Percentiles rank a stretch among this genome's conserved stretches.
Evolutionary conservation across 2,888 invertebrate genomes (phyloP).

Genomic region (Pandemis cinnamomeana): DNA sequence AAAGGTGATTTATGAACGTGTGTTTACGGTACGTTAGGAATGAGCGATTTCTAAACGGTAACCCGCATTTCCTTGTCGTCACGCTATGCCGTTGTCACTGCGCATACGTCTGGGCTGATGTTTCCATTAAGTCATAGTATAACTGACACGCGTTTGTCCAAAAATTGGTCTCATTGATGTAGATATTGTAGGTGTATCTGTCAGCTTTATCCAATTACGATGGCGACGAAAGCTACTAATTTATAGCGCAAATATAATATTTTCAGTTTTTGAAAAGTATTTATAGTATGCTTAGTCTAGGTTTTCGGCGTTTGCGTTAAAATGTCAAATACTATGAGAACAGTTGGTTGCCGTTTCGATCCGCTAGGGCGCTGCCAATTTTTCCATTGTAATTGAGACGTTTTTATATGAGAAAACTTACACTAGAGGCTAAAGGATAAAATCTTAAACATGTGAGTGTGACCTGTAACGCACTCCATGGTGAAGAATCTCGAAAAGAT

Average conservation of each 20-base stretch:
- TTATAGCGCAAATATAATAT: too few species aligned
- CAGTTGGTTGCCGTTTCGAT: too few species aligned
- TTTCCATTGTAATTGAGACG: too few species aligned
- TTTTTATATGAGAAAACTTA: too few species aligned
- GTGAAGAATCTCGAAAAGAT: too few species aligned
- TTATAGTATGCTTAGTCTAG: neutral
- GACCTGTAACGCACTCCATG: too few species aligned
- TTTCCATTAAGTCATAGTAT: slow-evolving; percentile 2
- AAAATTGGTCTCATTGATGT: neutral
- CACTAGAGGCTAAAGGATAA: too few species aligned
- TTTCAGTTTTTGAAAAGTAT: too few species aligned
- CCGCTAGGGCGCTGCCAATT: too few species aligned
- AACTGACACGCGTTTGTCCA: neutral
- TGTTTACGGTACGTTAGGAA: slow-evolving; percentile 47
- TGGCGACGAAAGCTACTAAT: neutral
- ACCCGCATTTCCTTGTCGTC: slow-evolving; percentile 64
- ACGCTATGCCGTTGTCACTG: slow-evolving; percentile 56
- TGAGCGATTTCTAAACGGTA: slow-evolving; percentile 63
- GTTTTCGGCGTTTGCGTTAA: too few species aligned
- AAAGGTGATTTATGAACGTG: slow-evolving; percentile 40
- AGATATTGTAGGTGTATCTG: neutral
- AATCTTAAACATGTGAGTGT: too few species aligned
- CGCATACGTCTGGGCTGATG: slow-evolving; percentile 22
- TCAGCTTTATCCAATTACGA: neutral
- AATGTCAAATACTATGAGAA: too few species aligned